Evolutionary conservation across 2,888 invertebrate species (phyloP).

Genomic region (Ectropis crepuscularia): DNA sequence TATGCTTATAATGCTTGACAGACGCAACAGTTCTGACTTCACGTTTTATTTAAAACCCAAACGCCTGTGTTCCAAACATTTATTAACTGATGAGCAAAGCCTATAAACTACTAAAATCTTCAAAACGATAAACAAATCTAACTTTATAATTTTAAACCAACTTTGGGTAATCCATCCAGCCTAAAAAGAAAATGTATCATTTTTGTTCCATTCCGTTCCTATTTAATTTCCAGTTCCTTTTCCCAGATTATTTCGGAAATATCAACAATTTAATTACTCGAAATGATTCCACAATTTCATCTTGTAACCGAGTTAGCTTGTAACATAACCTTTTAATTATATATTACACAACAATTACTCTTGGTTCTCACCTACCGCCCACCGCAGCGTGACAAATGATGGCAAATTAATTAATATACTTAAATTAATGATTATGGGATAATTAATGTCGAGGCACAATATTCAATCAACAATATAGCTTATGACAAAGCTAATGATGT

Average conservation of each 20-base stretch:
- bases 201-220: too few relatives aligned
- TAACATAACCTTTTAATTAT: conserved; percentile 29
- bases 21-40: too few relatives aligned
- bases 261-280: background rate
- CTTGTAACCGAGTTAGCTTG: conserved; percentile 8
- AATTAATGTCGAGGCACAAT: conserved; percentile 26
- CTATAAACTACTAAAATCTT: too few relatives aligned
- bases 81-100: too few relatives aligned
- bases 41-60: too few relatives aligned
- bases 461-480: conserved; percentile 22
- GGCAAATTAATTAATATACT: conserved; percentile 35
- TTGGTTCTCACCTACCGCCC: conserved; percentile 23
- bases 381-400: conserved; percentile 37
- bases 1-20: too few relatives aligned
- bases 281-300: background rate
- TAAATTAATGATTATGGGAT: conserved; percentile 27
- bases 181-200: too few relatives aligned
- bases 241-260: background rate
- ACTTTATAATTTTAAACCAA: too few relatives aligned
- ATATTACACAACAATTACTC: conserved; percentile 32
- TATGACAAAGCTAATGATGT: conserved; percentile 14
- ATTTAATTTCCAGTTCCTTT: too few relatives aligned
- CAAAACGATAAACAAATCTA: too few relatives aligned
- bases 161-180: too few relatives aligned
- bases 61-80: too few relatives aligned